Conservation (phyloP, 2,113 vertebrate species). For the Lethenteron camtschaticum region DNA sequence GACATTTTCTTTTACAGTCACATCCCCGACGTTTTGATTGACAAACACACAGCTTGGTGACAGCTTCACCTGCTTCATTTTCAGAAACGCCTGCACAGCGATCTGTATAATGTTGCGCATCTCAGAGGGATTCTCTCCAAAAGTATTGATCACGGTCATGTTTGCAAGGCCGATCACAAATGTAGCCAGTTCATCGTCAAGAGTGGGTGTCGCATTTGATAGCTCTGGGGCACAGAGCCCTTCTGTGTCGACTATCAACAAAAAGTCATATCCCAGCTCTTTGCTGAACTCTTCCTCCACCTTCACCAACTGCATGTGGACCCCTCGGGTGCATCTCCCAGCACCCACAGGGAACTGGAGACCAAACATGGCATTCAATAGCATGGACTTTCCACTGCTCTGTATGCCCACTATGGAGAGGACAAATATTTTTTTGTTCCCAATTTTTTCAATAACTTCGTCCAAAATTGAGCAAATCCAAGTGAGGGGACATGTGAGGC, state of each 20-base stretch:
- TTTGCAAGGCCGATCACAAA: slow-evolving; percentile 26
- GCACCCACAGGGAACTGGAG: slow-evolving; percentile 28
- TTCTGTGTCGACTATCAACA: too few species aligned
- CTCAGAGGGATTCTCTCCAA: slow-evolving; percentile 25
- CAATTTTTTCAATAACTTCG: too few species aligned
- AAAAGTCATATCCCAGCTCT: slow-evolving; percentile 7
- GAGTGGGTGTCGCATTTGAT: slow-evolving; percentile 10
- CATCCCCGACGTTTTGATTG: slow-evolving; percentile 23
- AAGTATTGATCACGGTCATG: slow-evolving; percentile 23
- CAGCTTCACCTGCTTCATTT: slow-evolving; percentile 24
- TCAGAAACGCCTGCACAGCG: slow-evolving; percentile 23
- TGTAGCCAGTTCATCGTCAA: slow-evolving; percentile 24
- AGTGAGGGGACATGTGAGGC: too few species aligned
- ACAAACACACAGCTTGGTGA: slow-evolving; percentile 15
- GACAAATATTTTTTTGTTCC: slow-evolving; percentile 19
- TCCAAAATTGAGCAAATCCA: too few species aligned
- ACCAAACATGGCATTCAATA: slow-evolving; percentile 31
- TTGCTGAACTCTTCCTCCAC: slow-evolving; percentile 12
- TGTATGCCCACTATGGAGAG: slow-evolving; percentile 33
- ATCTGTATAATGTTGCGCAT: slow-evolving; percentile 17
- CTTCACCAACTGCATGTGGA: slow-evolving; percentile 27
- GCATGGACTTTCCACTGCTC: slow-evolving; percentile 35
- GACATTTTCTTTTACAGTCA: slow-evolving; percentile 21
- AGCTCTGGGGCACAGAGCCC: too few species aligned
- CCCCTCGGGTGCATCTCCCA: slow-evolving; percentile 14